Evolutionary conservation across 2,797 vertebrate genomes (phyloP).

Genomic region (Thalassophryne amazonica): DNA sequence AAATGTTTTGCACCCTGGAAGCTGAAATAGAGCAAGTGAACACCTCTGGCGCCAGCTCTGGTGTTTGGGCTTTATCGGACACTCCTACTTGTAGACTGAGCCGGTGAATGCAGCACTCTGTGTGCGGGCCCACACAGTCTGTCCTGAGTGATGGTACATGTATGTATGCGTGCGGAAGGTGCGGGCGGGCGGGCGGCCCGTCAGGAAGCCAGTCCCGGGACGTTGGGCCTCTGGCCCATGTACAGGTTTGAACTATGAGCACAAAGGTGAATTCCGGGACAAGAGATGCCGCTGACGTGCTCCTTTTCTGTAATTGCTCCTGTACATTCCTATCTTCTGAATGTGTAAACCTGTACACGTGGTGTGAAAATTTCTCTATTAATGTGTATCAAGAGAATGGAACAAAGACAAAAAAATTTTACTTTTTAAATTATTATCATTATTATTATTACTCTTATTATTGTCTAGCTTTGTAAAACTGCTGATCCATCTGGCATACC

Average conservation of each 20-base stretch:
- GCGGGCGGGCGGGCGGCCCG: constrained; percentile 42
- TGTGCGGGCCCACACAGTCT: constrained; percentile 67
- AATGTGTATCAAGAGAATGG: constrained; percentile 90
- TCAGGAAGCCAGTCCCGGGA: constrained; percentile 44
- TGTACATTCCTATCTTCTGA: constrained; percentile 89
- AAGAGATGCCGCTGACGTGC: constrained; percentile 45
- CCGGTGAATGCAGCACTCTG: constrained; percentile 48
- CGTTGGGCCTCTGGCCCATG: constrained; percentile 46
- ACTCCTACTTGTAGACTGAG: constrained; percentile 47
- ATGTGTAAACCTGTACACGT: constrained; percentile 90
- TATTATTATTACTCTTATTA: constrained; percentile 71
- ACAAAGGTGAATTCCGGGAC: constrained; percentile 68
- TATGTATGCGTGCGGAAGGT: constrained; percentile 35
- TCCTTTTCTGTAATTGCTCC: constrained; percentile 77
- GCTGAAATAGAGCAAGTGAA: constrained; percentile 24
- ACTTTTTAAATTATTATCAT: constrained; percentile 85
- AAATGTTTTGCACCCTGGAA: constrained; percentile 75
- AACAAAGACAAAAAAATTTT: constrained; percentile 84
- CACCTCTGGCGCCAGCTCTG: constrained; percentile 52
- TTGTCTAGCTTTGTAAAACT: constrained; percentile 87
- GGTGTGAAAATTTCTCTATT: constrained; percentile 92
- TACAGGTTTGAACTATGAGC: constrained; percentile 77
- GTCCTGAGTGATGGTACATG: constrained; percentile 40
- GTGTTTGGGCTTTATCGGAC: constrained; percentile 48
- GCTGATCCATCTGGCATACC: constrained; percentile 85